Evolutionary conservation across 2,113 vertebrate species (phyloP).

Genomic region (Alligator sinensis): DNA sequence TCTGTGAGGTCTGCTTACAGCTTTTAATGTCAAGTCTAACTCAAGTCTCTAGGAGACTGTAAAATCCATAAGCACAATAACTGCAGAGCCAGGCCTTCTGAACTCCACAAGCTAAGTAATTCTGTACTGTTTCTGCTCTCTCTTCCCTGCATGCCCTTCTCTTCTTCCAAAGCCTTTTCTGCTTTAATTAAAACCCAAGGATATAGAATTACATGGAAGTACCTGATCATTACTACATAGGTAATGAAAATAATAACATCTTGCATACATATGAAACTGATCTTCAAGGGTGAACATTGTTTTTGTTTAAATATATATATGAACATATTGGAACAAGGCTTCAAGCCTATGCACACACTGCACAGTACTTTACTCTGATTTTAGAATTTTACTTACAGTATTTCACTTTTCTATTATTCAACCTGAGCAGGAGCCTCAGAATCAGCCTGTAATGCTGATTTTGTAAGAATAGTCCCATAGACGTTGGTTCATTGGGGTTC

Average conservation of each 20-base stretch:
- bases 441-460: neutral
- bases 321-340: accelerated
- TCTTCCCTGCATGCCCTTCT: no score
- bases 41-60: neutral
- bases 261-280: neutral
- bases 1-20: neutral
- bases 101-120: neutral
- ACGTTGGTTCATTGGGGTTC: neutral
- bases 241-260: neutral
- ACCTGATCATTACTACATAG: neutral
- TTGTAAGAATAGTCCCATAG: neutral
- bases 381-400: no score
- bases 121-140: neutral
- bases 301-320: neutral
- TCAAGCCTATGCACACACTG: accelerated
- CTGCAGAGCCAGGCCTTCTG: no score
- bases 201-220: neutral
- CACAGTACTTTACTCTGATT: neutral
- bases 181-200: neutral
- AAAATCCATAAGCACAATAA: neutral
- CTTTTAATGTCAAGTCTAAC: no score
- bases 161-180: neutral
- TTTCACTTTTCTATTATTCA: neutral
- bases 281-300: neutral
- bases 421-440: neutral